Conservation (phyloP, 1,140 invertebrate genomes). For the Matsumurasca onukii region DNA sequence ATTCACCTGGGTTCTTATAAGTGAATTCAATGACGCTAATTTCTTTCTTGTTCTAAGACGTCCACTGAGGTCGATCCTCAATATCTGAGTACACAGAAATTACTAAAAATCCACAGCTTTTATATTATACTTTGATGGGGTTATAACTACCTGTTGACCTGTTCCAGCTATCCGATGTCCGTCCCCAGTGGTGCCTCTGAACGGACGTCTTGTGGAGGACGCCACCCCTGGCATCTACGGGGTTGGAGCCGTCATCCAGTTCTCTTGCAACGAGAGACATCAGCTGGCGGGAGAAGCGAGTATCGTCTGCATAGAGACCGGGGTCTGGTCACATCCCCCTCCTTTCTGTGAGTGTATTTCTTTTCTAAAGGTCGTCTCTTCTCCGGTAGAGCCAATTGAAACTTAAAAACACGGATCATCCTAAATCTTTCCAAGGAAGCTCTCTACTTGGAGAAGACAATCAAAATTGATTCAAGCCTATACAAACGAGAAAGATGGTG, state of each 20-base stretch:
- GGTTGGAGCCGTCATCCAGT: slow-evolving; percentile 77
- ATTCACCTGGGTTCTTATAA: no score
- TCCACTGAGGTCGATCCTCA: no score
- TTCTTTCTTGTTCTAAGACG: no score
- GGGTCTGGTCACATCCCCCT: slow-evolving; percentile 82
- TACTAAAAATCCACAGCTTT: neutral
- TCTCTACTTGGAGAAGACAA: no score
- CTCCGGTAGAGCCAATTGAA: slow-evolving; percentile 72
- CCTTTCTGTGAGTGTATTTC: slow-evolving; percentile 65
- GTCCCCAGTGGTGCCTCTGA: slow-evolving; percentile 66
- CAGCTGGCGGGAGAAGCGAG: slow-evolving; percentile 74
- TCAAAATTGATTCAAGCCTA: no score
- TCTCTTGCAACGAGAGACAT: slow-evolving; percentile 68
- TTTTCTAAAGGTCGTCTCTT: slow-evolving; percentile 12
- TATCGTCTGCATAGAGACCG: slow-evolving; percentile 81
- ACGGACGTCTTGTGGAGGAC: slow-evolving; percentile 64
- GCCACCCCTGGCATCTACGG: slow-evolving; percentile 54
- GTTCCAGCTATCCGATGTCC: slow-evolving; percentile 74
- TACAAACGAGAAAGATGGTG: no score
- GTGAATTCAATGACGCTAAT: no score
- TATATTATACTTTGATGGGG: neutral
- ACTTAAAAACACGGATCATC: no score
- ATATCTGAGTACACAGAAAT: neutral
- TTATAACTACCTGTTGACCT: neutral
- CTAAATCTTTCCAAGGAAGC: no score